A percentile compares a stretch with the other conserved stretches of the same genome.
Conservation (phyloP, 1,140 invertebrate species). For the Geopemphigus sp. region DNA sequence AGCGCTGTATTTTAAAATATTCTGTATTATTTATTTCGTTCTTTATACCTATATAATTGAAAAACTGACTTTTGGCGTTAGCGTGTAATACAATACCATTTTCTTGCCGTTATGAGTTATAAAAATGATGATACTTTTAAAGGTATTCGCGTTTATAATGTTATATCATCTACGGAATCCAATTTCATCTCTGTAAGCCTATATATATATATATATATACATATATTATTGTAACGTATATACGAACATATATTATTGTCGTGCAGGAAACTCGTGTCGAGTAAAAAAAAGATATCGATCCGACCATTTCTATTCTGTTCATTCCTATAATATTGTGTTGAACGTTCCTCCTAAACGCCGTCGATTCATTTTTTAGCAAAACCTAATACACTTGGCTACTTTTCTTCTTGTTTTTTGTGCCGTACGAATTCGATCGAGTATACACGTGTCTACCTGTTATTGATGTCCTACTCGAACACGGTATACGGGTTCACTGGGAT, state of each 20-base stretch:
- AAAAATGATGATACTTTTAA: not conserved
- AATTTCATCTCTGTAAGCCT: not conserved
- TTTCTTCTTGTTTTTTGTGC: not conserved
- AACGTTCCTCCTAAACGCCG: not conserved
- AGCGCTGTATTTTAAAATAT: not conserved
- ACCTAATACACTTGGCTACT: constrained; percentile 12
- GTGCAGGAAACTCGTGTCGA: too few species aligned
- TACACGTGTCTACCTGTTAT: constrained; percentile 39
- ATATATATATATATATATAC: not conserved
- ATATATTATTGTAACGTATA: not conserved
- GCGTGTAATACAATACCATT: too few species aligned
- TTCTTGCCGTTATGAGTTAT: not conserved
- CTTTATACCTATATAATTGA: not conserved
- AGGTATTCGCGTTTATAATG: not conserved
- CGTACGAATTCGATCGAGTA: not conserved
- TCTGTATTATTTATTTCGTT: not conserved
- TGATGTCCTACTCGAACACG: constrained; percentile 37
- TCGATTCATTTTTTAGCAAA: not conserved
- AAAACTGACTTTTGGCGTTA: not conserved
- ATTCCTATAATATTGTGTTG: too few species aligned
- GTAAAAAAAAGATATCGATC: not conserved
- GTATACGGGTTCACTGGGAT: not conserved
- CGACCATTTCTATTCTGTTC: too few species aligned
- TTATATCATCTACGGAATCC: not conserved
- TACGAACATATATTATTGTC: not conserved